Conservation (phyloP, 2,113 vertebrate species). For the Spheniscus mendiculus region DNA sequence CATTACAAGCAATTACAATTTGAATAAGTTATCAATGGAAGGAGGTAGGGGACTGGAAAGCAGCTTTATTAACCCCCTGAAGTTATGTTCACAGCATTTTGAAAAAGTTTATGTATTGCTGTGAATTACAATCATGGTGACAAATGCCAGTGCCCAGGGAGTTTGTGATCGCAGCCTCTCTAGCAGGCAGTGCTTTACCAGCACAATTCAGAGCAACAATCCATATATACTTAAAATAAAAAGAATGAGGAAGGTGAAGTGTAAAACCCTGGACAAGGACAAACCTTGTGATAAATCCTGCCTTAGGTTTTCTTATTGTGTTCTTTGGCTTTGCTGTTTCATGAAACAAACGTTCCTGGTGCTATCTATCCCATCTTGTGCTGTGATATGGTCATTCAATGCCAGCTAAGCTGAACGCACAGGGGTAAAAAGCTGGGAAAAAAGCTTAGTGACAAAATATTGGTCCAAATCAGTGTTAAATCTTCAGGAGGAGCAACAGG, state of each 20-base stretch:
- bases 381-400: not conserved
- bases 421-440: not conserved
- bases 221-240: slow-evolving; percentile 53
- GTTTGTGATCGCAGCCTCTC: slow-evolving; percentile 43
- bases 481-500: not conserved
- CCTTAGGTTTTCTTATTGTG: not conserved
- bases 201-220: slow-evolving; percentile 49
- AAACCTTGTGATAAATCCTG: slow-evolving; percentile 36
- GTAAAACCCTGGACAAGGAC: not conserved
- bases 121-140: slow-evolving; percentile 57
- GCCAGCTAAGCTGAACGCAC: not conserved
- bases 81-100: slow-evolving; percentile 62
- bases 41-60: slow-evolving; percentile 49
- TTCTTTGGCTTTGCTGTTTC: slow-evolving; percentile 26
- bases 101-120: slow-evolving; percentile 65
- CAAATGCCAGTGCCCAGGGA: slow-evolving; percentile 29
- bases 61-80: slow-evolving; percentile 72
- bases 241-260: slow-evolving; percentile 4
- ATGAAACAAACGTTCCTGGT: not conserved
- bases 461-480: not conserved
- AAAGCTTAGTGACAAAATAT: not conserved
- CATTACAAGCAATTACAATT: slow-evolving; percentile 71
- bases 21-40: slow-evolving; percentile 72
- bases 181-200: slow-evolving; percentile 40
- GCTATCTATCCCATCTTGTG: not conserved